These are phyloP conservation scores for Thymelicus lineola DNA, from an alignment of 2,888 invertebrate genomes.

Conservation along the genomic window DNA sequence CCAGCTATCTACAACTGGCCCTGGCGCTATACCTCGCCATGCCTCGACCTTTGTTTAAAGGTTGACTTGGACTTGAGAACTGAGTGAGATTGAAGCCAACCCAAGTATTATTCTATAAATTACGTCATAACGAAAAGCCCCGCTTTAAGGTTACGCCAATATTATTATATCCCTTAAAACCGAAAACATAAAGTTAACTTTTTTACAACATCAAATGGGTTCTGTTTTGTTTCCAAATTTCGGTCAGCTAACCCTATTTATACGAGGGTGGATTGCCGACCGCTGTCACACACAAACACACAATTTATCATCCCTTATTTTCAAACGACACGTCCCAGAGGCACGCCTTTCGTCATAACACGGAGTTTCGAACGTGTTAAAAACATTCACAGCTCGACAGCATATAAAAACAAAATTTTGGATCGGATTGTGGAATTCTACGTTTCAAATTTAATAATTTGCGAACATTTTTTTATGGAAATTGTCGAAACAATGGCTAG, in stretches of 20 bases:
- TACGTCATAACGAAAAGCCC: background rate
- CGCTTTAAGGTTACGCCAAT: background rate
- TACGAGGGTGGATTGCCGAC: slow-evolving; percentile 37
- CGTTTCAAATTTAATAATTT: background rate
- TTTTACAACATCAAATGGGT: slow-evolving; percentile 12
- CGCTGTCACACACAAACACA: slow-evolving; percentile 46
- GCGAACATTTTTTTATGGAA: too few species aligned
- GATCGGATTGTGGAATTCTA: slow-evolving; percentile 15
- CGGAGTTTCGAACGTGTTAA: slow-evolving; percentile 29
- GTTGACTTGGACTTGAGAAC: too few species aligned
- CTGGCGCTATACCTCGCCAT: too few species aligned
- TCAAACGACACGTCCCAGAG: slow-evolving; percentile 41
- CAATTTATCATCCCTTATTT: slow-evolving; percentile 48
- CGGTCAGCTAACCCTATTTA: slow-evolving; percentile 29
- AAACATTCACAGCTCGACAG: slow-evolving; percentile 29
- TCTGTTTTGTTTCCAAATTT: slow-evolving; percentile 23
- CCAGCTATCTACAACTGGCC: too few species aligned
- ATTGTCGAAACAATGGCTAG: too few species aligned
- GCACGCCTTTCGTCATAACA: slow-evolving; percentile 40
- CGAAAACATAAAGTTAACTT: slow-evolving; percentile 6
- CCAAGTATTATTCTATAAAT: background rate
- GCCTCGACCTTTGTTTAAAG: too few species aligned
- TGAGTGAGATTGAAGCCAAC: too few species aligned
- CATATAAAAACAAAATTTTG: slow-evolving; percentile 27
- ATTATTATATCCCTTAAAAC: background rate